These are phyloP conservation scores for Notoglanidium macrostoma DNA, from an alignment of 2,797 vertebrate genomes.

Conservation along the genomic window DNA sequence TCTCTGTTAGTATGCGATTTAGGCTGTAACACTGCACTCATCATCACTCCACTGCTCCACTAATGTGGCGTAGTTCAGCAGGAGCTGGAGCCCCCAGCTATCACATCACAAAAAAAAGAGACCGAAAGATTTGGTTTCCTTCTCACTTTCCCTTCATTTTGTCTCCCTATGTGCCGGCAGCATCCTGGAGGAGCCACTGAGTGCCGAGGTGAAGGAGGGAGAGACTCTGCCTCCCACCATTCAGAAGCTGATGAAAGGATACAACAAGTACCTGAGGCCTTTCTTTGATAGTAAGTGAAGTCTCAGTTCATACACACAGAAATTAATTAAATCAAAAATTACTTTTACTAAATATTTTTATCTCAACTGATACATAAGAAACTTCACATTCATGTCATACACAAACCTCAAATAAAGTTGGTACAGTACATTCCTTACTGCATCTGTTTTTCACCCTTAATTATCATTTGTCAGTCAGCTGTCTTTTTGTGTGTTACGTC, in stretches of 20 bases:
- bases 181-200: constrained; percentile 74
- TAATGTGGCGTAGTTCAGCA: constrained; percentile 20
- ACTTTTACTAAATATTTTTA: neutral
- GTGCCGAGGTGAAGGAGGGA: constrained; percentile 70
- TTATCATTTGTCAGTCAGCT: constrained; percentile 8
- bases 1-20: constrained; percentile 37
- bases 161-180: constrained; percentile 59
- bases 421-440: neutral
- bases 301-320: neutral
- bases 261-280: constrained; percentile 92
- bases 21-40: constrained; percentile 24
- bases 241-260: constrained; percentile 90
- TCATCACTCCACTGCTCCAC: constrained; percentile 17
- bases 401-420: neutral
- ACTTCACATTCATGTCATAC: neutral
- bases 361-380: neutral
- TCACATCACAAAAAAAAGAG: constrained; percentile 29
- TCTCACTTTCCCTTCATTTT: constrained; percentile 15
- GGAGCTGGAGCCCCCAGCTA: constrained; percentile 36
- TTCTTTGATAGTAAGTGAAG: constrained; percentile 88
- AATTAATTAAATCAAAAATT: neutral
- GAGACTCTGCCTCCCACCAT: constrained; percentile 88
- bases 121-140: constrained; percentile 22
- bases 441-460: neutral
- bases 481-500: neutral